These are phyloP conservation scores for Pomphorhynchus laevis DNA, from an alignment of 1,140 invertebrate species.

Conservation along the genomic window DNA sequence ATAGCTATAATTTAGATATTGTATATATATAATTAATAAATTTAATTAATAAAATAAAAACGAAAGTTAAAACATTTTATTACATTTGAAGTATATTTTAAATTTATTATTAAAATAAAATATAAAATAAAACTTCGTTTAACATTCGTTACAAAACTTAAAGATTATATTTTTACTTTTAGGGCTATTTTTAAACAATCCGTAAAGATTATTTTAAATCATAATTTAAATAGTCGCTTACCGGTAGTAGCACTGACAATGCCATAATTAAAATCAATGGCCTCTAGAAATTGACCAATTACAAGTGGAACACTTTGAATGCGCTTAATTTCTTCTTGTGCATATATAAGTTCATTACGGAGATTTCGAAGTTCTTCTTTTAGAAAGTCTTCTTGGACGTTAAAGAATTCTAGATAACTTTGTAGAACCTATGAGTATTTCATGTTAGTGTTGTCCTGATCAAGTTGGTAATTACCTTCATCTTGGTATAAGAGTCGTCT, in stretches of 20 bases:
- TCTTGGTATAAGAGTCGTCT: not conserved
- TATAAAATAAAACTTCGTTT: too few species aligned
- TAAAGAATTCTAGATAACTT: conserved; percentile 62
- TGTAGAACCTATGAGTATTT: conserved; percentile 43
- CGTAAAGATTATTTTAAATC: conserved; percentile 3
- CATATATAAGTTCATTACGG: conserved; percentile 81
- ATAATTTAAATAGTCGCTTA: conserved; percentile 12
- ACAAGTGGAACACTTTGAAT: conserved; percentile 84
- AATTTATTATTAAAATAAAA: too few species aligned
- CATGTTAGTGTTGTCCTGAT: too few species aligned
- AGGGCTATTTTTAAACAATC: not conserved
- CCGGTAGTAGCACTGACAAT: conserved; percentile 47
- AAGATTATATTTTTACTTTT: too few species aligned
- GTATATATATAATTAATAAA: too few species aligned
- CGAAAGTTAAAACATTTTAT: too few species aligned
- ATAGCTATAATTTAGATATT: too few species aligned
- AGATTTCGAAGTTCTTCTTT: conserved; percentile 88
- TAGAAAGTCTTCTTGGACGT: conserved; percentile 88
- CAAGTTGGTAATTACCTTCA: not conserved
- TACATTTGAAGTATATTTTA: too few species aligned
- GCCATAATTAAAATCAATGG: conserved; percentile 81
- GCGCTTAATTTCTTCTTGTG: conserved; percentile 74
- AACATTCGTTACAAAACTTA: too few species aligned
- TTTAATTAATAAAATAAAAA: too few species aligned
- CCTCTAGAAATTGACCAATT: conserved; percentile 84